Percentiles rank a stretch among this genome's conserved stretches.
phyloP scores from a whole-genome alignment of 2,113 vertebrate genomes.

The Myiagra hebetior region DNA sequence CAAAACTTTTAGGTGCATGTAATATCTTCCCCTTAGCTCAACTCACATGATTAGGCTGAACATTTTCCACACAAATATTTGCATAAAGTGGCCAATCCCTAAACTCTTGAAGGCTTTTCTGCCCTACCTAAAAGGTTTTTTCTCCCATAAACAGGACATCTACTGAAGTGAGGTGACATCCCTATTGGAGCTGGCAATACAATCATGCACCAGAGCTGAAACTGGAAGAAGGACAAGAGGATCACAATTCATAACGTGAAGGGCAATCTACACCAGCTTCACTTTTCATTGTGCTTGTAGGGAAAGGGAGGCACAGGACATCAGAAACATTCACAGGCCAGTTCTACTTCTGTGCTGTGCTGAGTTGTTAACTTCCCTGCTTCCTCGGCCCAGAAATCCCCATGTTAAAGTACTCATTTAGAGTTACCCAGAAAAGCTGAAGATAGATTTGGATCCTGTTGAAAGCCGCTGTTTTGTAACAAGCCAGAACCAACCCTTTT shows the following conservation, averaged over 20 bases:
- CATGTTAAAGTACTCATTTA: conserved; percentile 63
- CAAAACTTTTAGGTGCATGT: background rate
- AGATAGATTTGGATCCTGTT: conserved; percentile 65
- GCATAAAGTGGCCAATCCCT: background rate
- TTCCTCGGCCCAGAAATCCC: conserved; percentile 51
- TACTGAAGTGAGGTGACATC: background rate
- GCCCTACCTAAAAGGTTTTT: background rate
- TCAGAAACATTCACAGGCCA: background rate
- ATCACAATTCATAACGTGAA: background rate
- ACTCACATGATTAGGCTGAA: background rate
- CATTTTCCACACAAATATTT: background rate
- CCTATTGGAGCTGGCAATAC: background rate
- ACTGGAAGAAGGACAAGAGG: background rate
- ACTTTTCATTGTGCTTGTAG: background rate
- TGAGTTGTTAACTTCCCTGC: conserved; percentile 52
- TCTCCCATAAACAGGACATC: background rate
- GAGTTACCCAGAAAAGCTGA: conserved; percentile 62
- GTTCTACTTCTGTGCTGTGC: background rate
- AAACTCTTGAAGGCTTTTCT: background rate
- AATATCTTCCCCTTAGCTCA: background rate
- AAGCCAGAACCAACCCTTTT: conserved; percentile 50
- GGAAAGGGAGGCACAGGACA: background rate
- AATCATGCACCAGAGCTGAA: background rate
- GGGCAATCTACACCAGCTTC: background rate
- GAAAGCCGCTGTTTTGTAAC: conserved; percentile 44